A percentile compares a stretch with the other conserved stretches of the same genome.
phyloP scores from a whole-genome alignment of 2,797 vertebrate genomes.

The Pyrrhura leucotis region DNA sequence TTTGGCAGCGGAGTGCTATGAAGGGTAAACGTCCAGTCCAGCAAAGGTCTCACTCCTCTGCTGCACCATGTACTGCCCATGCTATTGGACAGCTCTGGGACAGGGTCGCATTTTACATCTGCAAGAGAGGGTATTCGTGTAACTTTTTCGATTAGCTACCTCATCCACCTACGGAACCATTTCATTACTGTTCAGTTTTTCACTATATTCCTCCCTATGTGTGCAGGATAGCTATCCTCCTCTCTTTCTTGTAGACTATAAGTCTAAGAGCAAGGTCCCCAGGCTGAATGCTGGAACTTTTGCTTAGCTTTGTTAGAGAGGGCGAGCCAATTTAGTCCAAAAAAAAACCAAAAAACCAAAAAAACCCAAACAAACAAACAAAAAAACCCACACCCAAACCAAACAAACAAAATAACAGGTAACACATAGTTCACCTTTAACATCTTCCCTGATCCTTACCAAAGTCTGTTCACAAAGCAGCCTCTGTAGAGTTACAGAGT shows the following conservation, averaged over 20 bases:
- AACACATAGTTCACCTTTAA: not conserved
- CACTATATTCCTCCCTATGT: not conserved
- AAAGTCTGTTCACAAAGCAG: not conserved
- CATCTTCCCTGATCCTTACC: not conserved
- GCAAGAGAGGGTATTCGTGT: not conserved
- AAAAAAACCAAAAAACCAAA: not conserved
- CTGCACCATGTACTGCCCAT: accelerated
- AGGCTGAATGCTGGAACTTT: not conserved
- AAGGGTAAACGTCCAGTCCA: not conserved
- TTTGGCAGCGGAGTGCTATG: accelerated
- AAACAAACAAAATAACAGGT: not conserved
- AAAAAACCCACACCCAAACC: not conserved
- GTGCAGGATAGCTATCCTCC: not conserved
- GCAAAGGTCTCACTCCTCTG: not conserved
- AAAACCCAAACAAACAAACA: not conserved
- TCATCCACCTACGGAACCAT: not conserved
- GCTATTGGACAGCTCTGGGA: no score
- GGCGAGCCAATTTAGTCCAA: not conserved
- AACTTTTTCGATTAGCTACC: not conserved
- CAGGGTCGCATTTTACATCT: accelerated
- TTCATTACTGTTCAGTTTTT: not conserved
- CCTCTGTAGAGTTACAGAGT: no score
- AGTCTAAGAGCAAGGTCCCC: not conserved
- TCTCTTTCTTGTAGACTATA: not conserved
- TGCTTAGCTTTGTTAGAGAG: not conserved